Conservation (phyloP, 2,797 vertebrate species). For the Chromobotia macracanthus region DNA sequence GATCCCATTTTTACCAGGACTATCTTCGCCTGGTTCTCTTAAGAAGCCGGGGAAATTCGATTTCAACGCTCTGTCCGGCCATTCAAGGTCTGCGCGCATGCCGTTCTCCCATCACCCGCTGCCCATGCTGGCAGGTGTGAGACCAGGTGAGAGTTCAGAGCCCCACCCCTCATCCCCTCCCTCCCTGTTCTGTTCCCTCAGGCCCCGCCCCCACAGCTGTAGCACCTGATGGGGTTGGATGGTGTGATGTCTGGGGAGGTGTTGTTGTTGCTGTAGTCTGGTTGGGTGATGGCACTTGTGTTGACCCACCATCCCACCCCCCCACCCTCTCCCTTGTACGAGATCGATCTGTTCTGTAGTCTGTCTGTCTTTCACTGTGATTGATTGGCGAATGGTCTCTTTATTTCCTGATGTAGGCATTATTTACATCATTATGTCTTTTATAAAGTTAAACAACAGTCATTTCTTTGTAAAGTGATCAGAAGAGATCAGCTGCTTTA, state of each 20-base stretch:
- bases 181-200: constrained; percentile 53
- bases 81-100: constrained; percentile 94
- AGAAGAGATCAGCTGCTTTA: no score
- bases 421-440: no score
- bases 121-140: constrained; percentile 96
- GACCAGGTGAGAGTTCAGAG: constrained; percentile 90
- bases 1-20: constrained; percentile 88
- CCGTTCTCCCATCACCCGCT: constrained; percentile 97
- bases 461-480: no score
- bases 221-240: constrained; percentile 18
- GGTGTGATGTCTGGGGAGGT: constrained; percentile 46
- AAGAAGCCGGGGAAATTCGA: constrained; percentile 99
- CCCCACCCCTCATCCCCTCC: constrained; percentile 65
- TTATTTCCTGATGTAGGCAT: no score
- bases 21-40: constrained; percentile 89
- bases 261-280: constrained; percentile 33
- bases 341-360: constrained; percentile 56
- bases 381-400: constrained; percentile 37
- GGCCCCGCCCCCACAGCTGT: not conserved
- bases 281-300: constrained; percentile 41
- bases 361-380: constrained; percentile 55
- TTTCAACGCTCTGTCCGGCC: constrained; percentile 93
- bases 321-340: constrained; percentile 50
- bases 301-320: constrained; percentile 36
- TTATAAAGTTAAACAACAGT: no score